Evolutionary conservation across 2,797 vertebrate species (phyloP), one percentile per base, ranked within the genome.

Genomic region (Myripristis jacobus): DNA sequence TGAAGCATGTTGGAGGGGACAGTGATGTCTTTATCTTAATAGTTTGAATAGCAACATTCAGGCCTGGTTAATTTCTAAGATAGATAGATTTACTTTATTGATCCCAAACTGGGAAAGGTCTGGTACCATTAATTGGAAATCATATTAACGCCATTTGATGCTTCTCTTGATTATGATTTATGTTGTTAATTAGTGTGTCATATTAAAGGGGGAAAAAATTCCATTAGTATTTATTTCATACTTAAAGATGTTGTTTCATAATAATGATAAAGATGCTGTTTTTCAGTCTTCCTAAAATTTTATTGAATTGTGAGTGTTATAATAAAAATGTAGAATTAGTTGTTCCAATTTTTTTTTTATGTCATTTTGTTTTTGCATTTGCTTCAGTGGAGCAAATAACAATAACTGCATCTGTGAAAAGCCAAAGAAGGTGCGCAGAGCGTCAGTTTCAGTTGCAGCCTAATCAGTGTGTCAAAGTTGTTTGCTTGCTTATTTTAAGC

Each of bases 161-260:
- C 61, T 47, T 16, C 31, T 52, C 18, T 10, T 31, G 47, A 57
- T 59, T 59, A 56, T 27, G 27, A 70, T 24, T 65, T 0, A 61
- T 78, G 54, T 41, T 72, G 50, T 47, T 64, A 16, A 73, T 75
- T 52, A 47, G 13, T 21, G 29, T 62, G 50, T 21, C 36, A 38
- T n/a, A n/a, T n/a, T n/a, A n/a, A n/a, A n/a, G n/a, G n/a, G n/a
- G n/a, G n/a, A n/a, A n/a, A n/a, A n/a, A n/a, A n/a, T n/a, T n/a
- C 29, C 29, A 31, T 4, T 8, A 31, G 8, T 4, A 31, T 4
- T 31, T 31, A 1, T 31, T 31, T 4, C 8, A 31, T 31, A 31
- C 29, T 31, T 9, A 3, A 9, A 12, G 38, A 41, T 41, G 3
- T 41, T 41, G 38, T 41, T 41, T 2, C 4, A 15, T 41, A 11